These are phyloP conservation scores for Bolinopsis microptera DNA, from an alignment of 37 sponge, comb jelly and placozoan species.

Conservation along the genomic window DNA sequence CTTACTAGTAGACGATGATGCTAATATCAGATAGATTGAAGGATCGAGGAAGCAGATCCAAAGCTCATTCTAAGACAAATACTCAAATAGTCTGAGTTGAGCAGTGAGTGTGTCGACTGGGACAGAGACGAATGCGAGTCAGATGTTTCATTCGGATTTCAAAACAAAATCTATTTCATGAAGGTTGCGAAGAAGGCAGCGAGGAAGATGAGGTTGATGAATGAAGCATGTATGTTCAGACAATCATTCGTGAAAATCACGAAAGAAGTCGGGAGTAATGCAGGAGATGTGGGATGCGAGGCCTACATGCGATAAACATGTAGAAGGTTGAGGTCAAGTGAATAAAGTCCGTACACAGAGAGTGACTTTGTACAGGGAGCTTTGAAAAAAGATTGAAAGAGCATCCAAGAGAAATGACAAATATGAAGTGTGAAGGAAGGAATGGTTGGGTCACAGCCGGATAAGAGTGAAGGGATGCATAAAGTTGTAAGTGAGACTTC, in stretches of 20 bases:
- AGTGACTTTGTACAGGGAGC: background rate
- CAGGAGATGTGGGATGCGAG: background rate
- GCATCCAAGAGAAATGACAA: background rate
- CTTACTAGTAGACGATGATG: background rate
- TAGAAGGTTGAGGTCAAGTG: background rate
- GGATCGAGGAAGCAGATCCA: background rate
- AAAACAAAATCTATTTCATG: no score
- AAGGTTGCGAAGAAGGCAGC: background rate
- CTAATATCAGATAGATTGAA: background rate
- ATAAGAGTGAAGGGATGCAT: background rate
- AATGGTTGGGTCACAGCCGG: background rate
- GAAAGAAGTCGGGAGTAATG: background rate
- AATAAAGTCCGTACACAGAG: background rate
- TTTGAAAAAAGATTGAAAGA: background rate
- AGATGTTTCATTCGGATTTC: no score
- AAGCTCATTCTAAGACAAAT: background rate
- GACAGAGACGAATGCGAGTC: no score
- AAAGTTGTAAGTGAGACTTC: background rate
- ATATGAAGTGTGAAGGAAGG: background rate
- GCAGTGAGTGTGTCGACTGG: background rate
- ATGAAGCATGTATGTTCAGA: background rate
- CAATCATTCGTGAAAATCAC: background rate
- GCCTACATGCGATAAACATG: background rate
- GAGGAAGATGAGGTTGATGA: background rate
- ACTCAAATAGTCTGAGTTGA: background rate